phyloP scores from a whole-genome alignment of 2,888 invertebrate genomes.

The Agelastica alni region DNA sequence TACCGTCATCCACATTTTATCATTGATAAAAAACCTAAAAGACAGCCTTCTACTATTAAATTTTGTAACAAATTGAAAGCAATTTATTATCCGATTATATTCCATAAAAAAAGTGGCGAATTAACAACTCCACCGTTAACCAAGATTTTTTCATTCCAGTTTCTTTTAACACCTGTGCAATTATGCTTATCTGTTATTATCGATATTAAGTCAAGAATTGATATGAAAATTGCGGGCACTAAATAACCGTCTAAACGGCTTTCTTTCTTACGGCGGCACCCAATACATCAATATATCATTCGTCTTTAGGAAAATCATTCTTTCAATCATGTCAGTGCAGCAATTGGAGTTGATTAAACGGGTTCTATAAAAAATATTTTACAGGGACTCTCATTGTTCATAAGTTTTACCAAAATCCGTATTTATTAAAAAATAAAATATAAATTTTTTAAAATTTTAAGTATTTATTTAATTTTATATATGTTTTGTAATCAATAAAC shows the following conservation, averaged over 20 bases:
- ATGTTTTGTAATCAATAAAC: too few relatives aligned
- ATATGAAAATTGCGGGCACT: conserved; percentile 23
- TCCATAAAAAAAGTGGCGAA: too few relatives aligned
- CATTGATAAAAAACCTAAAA: too few relatives aligned
- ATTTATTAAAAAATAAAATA: too few relatives aligned
- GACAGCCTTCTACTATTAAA: too few relatives aligned
- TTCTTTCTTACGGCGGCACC: conserved; percentile 17
- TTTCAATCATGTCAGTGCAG: conserved; percentile 17
- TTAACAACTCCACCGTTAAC: too few relatives aligned
- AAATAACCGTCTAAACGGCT: conserved; percentile 23
- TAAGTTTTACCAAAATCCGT: too few relatives aligned
- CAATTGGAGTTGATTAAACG: conserved; percentile 10
- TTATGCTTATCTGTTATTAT: conserved; percentile 21
- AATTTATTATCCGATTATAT: too few relatives aligned
- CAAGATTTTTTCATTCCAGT: conserved; percentile 3
- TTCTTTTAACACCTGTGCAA: conserved; percentile 23
- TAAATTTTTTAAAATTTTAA: too few relatives aligned
- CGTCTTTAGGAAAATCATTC: conserved; percentile 19
- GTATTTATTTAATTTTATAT: too few relatives aligned
- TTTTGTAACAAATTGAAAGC: too few relatives aligned
- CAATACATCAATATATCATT: conserved; percentile 19
- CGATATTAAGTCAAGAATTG: conserved; percentile 20
- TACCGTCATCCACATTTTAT: too few relatives aligned
- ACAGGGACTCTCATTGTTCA: conserved; percentile 1
- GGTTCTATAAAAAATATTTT: conserved; percentile 1